Base-by-base conservation (phyloP, 64 coral and sea anemone species). In the Actinia tenebrosa region DNA sequence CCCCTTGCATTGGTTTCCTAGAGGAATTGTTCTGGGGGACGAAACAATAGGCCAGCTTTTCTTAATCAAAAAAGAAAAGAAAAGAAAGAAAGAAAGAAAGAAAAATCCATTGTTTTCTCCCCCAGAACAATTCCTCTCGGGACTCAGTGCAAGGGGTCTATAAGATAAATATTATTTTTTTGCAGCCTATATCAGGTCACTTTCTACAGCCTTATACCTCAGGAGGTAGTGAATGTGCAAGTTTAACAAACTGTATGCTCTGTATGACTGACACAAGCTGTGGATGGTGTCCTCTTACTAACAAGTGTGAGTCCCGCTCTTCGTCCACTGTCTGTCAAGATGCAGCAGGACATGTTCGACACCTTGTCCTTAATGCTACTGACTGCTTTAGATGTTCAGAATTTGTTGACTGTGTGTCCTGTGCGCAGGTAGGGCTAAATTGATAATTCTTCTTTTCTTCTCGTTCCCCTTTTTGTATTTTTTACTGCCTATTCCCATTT, bases 251-350 rank as follows among this genome's bases (percentile, higher is more conserved):
- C 14, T 99, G 97, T 75, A 68, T 95, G n/a, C 80, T 81, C 8
- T 99, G 97, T 64, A 90, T 99, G 91, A 86, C 91, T 26, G 91
- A 99, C 90, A 85, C 90, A 42, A 86, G 84, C 7, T 99, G 97
- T 99, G 97, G 93, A 0, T 99, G 97, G 97, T 99, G 97, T 84
- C 26, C 66, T 10, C 59, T 90, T 47, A 88, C 85, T 25, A 53
- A 45, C 79, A 81, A 81, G 69, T 75, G 69, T 75, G 69, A n/a
- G 69, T 75, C 69, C 27, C 69, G 69, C 42, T 27, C 69, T 75
- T 75, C 69, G 2, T 75, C 69, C 72, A 47, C 0, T 99, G 91
- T 64, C 10, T 91, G 80, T 90, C 54, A 92, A 72, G 91, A 83
- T 53, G 54, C 14, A 45, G 79, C 19, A 46, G 88, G 88, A 56